Conservation (phyloP, 2,113 vertebrate species). For the Symphodus melops region DNA sequence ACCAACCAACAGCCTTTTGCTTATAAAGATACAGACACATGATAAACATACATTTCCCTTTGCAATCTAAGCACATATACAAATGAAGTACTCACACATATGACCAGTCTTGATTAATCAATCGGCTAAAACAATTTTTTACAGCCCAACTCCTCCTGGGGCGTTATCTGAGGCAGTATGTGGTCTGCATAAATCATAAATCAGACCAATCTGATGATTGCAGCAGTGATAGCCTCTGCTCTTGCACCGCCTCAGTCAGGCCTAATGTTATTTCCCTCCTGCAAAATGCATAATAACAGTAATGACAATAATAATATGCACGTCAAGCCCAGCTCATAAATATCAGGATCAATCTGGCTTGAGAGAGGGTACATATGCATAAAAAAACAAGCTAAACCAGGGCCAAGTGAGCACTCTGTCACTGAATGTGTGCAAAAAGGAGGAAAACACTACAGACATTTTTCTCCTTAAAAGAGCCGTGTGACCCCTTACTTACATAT, state of each 20-base stretch:
- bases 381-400: conserved; percentile 66
- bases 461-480: conserved; percentile 23
- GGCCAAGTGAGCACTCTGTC: conserved; percentile 41
- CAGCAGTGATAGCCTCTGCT: conserved; percentile 44
- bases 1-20: conserved; percentile 23
- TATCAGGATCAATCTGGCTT: conserved; percentile 69
- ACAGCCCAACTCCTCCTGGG: conserved; percentile 66
- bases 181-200: conserved; percentile 80
- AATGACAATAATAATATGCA: conserved; percentile 80
- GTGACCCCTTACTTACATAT: conserved; percentile 41
- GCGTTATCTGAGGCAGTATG: conserved; percentile 61
- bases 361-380: conserved; percentile 70
- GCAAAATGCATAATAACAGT: conserved; percentile 75
- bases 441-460: conserved; percentile 23
- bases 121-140: conserved; percentile 84
- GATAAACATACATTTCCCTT: conserved; percentile 48
- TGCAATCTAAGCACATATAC: conserved; percentile 51
- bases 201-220: conserved; percentile 82
- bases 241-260: conserved; percentile 32
- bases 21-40: conserved; percentile 35
- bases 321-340: conserved; percentile 79
- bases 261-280: conserved; percentile 72
- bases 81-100: conserved; percentile 64
- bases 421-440: conserved; percentile 33
- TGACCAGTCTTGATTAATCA: conserved; percentile 80